Conservation (phyloP, 2,888 invertebrate species). For the Eudasyphora cyanicolor region DNA sequence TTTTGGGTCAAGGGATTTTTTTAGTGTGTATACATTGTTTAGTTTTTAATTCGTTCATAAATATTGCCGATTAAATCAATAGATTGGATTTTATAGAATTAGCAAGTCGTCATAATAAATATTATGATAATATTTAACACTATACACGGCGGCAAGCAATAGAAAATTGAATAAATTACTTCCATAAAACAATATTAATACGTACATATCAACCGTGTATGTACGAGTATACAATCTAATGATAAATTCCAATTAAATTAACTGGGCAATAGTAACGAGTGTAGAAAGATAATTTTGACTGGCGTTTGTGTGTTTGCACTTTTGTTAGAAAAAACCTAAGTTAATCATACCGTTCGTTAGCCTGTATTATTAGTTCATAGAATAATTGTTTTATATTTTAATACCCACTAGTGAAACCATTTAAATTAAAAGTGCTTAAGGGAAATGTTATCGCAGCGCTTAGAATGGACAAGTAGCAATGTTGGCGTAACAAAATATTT, state of each 20-base stretch:
- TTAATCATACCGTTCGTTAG: too few relatives aligned
- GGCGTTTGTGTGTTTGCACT: too few relatives aligned
- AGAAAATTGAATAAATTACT: not conserved
- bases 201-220: too few relatives aligned
- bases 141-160: not conserved
- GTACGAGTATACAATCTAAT: too few relatives aligned
- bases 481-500: not conserved
- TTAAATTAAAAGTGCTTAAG: not conserved
- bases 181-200: too few relatives aligned
- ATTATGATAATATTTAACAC: not conserved
- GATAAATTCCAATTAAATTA: too few relatives aligned
- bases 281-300: too few relatives aligned
- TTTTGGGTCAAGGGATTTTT: too few relatives aligned
- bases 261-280: too few relatives aligned
- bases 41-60: not conserved
- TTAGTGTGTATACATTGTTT: too few relatives aligned
- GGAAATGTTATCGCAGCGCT: slow-evolving; percentile 20
- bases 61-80: not conserved
- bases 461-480: not conserved
- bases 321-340: too few relatives aligned
- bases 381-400: not conserved
- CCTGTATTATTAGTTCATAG: too few relatives aligned
- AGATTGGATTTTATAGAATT: not conserved
- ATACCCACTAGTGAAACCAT: not conserved
- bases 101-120: not conserved